Conservation (phyloP, 2,888 invertebrate genomes). For the Linnaemya vulpina region DNA sequence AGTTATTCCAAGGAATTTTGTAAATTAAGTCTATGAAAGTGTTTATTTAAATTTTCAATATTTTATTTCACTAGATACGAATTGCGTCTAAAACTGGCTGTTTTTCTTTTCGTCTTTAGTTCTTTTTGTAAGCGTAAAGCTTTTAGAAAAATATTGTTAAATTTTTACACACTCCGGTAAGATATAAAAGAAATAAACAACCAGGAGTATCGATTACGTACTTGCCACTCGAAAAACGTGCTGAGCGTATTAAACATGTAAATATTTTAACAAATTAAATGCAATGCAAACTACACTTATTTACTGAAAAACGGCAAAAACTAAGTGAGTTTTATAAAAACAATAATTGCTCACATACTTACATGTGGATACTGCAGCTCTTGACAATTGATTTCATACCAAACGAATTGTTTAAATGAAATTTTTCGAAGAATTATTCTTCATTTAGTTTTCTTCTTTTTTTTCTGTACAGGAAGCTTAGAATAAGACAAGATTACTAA, state of each 20-base stretch:
- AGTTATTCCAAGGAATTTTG: background rate
- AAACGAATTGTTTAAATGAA: conserved; percentile 11
- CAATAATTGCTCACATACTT: background rate
- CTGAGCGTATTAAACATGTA: conserved; percentile 49
- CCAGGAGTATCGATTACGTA: conserved; percentile 4
- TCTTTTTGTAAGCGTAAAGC: conserved; percentile 24
- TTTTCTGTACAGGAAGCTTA: conserved; percentile 65
- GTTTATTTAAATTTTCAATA: background rate
- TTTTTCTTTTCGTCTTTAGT: conserved; percentile 1
- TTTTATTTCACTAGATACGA: conserved; percentile 42
- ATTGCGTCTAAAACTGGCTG: conserved; percentile 20
- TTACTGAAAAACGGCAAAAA: conserved; percentile 34
- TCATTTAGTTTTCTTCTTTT: conserved; percentile 31
- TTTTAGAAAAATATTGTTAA: conserved; percentile 25
- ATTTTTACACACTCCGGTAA: conserved; percentile 3
- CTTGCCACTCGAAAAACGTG: conserved; percentile 54
- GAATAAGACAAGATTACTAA: conserved; percentile 70
- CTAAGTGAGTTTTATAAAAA: conserved; percentile 16
- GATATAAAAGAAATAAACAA: conserved; percentile 22
- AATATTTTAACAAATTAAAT: conserved; percentile 35
- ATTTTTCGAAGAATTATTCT: conserved; percentile 41
- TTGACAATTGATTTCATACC: conserved; percentile 4
- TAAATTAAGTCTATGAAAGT: background rate
- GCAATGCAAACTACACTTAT: conserved; percentile 36
- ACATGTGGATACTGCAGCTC: background rate